Percentiles rank a stretch among this genome's conserved stretches.
These are phyloP conservation scores for Sitobion miscanthi DNA, from an alignment of 1,140 invertebrate genomes.

Conservation along the genomic window DNA sequence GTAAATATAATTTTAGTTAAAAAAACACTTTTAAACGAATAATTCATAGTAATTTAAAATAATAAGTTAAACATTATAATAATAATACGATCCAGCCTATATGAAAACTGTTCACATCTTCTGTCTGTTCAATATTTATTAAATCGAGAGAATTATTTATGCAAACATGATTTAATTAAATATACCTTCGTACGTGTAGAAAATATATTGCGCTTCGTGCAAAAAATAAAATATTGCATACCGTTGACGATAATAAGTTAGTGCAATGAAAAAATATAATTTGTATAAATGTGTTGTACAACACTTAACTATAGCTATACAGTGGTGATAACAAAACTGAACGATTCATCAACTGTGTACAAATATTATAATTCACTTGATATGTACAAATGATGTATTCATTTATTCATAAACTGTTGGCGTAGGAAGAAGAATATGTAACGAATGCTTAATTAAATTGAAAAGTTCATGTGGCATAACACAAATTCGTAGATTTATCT, in stretches of 20 bases:
- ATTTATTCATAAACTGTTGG: background rate
- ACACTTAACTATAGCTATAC: background rate
- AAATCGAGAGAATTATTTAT: constrained; percentile 27
- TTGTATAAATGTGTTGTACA: background rate
- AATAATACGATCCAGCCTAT: background rate
- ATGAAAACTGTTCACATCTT: background rate
- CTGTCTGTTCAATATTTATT: background rate
- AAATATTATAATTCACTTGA: background rate
- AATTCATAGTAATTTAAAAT: background rate
- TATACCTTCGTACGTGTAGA: background rate
- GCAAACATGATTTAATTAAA: background rate
- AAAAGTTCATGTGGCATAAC: background rate
- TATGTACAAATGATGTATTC: too few relatives aligned
- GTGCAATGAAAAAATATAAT: background rate
- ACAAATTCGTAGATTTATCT: background rate
- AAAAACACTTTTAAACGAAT: background rate
- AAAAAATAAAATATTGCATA: background rate
- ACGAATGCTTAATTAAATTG: background rate
- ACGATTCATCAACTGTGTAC: background rate
- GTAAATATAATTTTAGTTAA: background rate
- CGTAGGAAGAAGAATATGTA: background rate
- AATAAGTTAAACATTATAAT: background rate
- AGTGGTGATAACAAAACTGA: background rate
- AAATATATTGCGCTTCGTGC: background rate
- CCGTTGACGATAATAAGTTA: background rate